A percentile compares a stretch with the other conserved stretches of the same genome.
phyloP scores from a whole-genome alignment of 2,113 vertebrate genomes.

The Bubo bubo region DNA sequence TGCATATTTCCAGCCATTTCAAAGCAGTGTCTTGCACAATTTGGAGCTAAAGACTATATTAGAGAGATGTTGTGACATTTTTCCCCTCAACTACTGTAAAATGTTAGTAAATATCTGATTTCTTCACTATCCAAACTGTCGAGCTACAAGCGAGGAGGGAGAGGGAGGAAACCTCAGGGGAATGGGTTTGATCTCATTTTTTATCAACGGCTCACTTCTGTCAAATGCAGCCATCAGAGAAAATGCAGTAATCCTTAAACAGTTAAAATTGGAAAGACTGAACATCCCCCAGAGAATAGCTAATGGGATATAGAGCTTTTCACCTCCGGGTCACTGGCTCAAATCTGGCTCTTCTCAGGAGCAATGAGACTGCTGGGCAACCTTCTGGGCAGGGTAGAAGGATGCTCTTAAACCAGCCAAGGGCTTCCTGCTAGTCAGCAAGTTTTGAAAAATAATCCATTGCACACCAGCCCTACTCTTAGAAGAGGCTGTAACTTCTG shows the following conservation, averaged over 20 bases:
- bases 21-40: neutral
- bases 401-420: neutral
- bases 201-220: neutral
- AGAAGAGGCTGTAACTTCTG: neutral
- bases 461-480: neutral
- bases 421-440: neutral
- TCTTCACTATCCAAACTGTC: neutral
- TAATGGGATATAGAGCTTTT: conserved; percentile 28
- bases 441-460: neutral
- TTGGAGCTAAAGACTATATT: neutral
- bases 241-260: conserved; percentile 1
- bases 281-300: neutral
- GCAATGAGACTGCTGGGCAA: neutral
- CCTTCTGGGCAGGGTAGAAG: neutral
- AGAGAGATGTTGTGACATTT: neutral
- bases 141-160: neutral
- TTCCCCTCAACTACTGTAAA: neutral
- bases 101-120: neutral
- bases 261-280: neutral
- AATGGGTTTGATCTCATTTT: neutral
- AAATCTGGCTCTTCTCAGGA: conserved; percentile 4
- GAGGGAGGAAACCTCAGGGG: neutral
- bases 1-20: neutral
- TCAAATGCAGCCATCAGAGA: neutral
- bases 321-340: neutral